Conservation (phyloP, 2,797 vertebrate genomes). For the Discoglossus pictus region DNA sequence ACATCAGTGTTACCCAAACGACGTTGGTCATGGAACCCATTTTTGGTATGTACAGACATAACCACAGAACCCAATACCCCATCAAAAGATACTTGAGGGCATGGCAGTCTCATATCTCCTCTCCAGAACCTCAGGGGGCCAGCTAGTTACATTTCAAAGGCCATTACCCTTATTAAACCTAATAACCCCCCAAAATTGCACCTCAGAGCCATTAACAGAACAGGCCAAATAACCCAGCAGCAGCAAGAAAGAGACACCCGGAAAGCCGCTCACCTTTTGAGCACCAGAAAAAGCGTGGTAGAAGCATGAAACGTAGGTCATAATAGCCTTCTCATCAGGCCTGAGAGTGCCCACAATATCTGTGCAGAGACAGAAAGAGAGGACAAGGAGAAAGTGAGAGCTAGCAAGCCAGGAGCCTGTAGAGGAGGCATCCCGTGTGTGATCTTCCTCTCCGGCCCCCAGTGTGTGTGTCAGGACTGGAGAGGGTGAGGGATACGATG, state of each 20-base stretch:
- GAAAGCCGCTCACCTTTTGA: slow-evolving; percentile 91
- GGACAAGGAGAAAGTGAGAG: slow-evolving; percentile 55
- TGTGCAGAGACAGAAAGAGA: slow-evolving; percentile 65
- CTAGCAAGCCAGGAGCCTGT: slow-evolving; percentile 28
- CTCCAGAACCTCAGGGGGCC: no score
- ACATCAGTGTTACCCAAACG: no score
- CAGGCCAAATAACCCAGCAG: not conserved
- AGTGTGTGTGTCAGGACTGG: not conserved
- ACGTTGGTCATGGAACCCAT: no score
- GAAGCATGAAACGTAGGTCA: slow-evolving; percentile 98
- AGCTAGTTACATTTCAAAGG: no score
- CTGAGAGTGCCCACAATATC: slow-evolving; percentile 95
- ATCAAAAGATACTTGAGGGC: no score
- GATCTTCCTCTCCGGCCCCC: slow-evolving; percentile 54
- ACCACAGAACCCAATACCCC: no score
- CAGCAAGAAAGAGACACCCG: not conserved
- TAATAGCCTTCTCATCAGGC: slow-evolving; percentile 97
- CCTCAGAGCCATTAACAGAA: not conserved
- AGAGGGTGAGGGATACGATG: no score
- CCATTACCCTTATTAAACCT: no score
- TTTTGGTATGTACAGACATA: no score
- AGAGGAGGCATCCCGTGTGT: slow-evolving; percentile 54
- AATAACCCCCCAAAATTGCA: no score
- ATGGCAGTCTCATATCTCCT: no score
- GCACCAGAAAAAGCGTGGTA: slow-evolving; percentile 98